phyloP scores from a whole-genome alignment of 30 jellyfish, hydroid and myxozoan genomes.

The Hydractinia symbiolongicarpus region DNA sequence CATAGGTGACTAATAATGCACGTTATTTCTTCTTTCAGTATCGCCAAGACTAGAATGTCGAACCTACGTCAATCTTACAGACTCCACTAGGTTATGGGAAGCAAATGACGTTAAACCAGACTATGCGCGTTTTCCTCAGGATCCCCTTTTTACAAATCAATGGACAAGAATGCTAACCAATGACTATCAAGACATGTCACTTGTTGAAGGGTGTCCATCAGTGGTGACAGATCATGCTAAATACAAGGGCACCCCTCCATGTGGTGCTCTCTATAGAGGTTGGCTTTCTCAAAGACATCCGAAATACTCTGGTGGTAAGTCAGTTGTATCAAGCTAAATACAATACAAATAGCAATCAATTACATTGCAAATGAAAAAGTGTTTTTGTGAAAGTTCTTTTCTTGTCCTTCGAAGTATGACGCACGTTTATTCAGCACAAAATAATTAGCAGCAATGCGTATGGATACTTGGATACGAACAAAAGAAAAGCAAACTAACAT shows the following conservation, averaged over 20 bases:
- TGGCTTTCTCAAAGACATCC: conserved; percentile 18
- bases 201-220: conserved; percentile 4
- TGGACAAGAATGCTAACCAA: conserved; percentile 1
- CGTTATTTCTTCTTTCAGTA: neutral
- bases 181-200: neutral
- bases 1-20: too few relatives aligned
- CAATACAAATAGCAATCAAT: too few relatives aligned
- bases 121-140: neutral
- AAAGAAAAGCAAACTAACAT: too few relatives aligned
- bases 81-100: neutral
- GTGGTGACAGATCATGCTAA: neutral
- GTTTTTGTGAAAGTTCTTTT: too few relatives aligned
- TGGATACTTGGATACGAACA: too few relatives aligned
- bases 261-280: conserved; percentile 17
- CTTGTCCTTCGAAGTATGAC: too few relatives aligned
- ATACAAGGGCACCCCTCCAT: neutral
- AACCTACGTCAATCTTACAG: neutral
- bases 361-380: too few relatives aligned
- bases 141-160: neutral
- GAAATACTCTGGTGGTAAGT: neutral
- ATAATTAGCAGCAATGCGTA: too few relatives aligned
- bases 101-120: neutral
- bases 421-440: too few relatives aligned
- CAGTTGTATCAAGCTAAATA: neutral
- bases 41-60: conserved; percentile 8